Evolutionary conservation across 2,797 vertebrate genomes (phyloP).

Genomic region (Gymnothorax javanicus): DNA sequence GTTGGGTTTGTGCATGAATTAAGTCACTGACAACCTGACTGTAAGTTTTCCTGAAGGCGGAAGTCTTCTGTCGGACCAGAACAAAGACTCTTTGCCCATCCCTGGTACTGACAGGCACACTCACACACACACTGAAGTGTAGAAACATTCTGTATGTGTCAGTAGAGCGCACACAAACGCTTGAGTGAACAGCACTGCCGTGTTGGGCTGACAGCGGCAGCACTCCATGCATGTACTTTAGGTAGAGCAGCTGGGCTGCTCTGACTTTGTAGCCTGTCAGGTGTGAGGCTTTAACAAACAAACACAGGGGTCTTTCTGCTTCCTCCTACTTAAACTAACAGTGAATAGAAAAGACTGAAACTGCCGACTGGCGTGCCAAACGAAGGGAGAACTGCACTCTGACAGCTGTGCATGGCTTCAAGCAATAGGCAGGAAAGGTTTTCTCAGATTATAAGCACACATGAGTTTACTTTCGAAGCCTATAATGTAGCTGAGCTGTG

Average conservation of each 20-base stretch:
- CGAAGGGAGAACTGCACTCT: background rate
- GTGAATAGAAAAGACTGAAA: background rate
- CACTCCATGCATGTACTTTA: background rate
- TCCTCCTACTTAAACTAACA: background rate
- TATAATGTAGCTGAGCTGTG: background rate
- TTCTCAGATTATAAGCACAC: background rate
- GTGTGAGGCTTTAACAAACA: background rate
- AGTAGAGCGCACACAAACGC: background rate
- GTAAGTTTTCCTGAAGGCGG: background rate
- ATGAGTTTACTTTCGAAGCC: background rate
- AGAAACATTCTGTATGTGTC: background rate
- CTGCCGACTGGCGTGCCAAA: background rate
- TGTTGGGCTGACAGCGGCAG: background rate
- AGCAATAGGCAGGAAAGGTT: background rate
- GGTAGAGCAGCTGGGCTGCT: background rate
- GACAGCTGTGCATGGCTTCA: background rate
- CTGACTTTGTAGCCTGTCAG: too few species aligned
- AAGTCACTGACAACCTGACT: background rate
- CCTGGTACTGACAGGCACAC: background rate
- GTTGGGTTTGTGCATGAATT: background rate
- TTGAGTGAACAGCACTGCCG: background rate
- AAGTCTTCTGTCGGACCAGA: background rate
- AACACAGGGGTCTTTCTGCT: background rate
- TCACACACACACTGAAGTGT: background rate
- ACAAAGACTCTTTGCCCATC: background rate